Percentiles rank a stretch among this genome's conserved stretches.
These are phyloP conservation scores for Euglossa dilemma DNA, from an alignment of 1,140 invertebrate species.

Conservation along the genomic window DNA sequence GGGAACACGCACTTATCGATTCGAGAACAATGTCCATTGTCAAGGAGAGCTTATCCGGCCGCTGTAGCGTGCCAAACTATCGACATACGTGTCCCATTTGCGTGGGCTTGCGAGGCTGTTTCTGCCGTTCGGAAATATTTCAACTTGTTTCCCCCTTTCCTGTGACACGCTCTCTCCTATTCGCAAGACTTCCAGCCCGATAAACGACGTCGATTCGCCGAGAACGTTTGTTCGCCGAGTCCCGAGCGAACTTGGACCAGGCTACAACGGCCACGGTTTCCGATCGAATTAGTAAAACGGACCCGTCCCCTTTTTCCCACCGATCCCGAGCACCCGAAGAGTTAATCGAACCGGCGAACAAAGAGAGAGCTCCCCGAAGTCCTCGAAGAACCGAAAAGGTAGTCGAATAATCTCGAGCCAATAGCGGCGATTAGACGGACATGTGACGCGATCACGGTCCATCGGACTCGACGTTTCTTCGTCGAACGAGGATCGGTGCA, in stretches of 20 bases:
- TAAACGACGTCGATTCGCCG: conserved; percentile 43
- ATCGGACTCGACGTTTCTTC: conserved; percentile 29
- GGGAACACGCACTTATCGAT: conserved; percentile 8
- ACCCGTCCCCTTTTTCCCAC: not conserved
- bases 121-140: conserved; percentile 4
- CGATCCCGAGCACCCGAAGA: not conserved
- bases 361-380: no score
- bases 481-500: conserved; percentile 4
- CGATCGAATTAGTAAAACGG: conserved; percentile 36
- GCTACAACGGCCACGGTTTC: conserved; percentile 15
- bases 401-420: not conserved
- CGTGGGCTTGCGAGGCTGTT: not conserved
- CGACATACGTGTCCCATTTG: not conserved
- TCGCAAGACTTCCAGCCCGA: conserved; percentile 31
- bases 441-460: conserved; percentile 44
- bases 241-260: conserved; percentile 30
- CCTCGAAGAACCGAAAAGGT: not conserved
- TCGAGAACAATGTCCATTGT: conserved; percentile 31
- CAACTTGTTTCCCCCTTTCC: not conserved
- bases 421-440: conserved; percentile 22
- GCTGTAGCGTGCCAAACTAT: not conserved
- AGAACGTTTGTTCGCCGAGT: conserved; percentile 25
- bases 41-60: conserved; percentile 9
- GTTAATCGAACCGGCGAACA: not conserved
- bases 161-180: not conserved